Percentiles rank a stretch among this genome's conserved stretches.
These are phyloP conservation scores for Trogon melanurus DNA, from an alignment of 2,113 vertebrate species.

Conservation along the genomic window DNA sequence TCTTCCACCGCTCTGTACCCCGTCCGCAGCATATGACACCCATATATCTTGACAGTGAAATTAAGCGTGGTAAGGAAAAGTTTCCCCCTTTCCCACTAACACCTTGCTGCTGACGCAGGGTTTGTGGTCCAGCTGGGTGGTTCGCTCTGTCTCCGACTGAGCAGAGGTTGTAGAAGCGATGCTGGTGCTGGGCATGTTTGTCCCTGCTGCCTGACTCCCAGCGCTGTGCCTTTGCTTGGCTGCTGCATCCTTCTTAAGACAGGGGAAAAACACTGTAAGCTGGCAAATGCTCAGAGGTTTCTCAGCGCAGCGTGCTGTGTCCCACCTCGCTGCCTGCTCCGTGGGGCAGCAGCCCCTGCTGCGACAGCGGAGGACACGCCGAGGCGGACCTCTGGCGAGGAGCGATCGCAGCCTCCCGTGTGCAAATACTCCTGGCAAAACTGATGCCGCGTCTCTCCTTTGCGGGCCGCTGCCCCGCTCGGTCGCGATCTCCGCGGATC, in stretches of 20 bases:
- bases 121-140: not conserved
- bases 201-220: not conserved
- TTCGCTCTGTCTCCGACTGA: not conserved
- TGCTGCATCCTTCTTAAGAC: not conserved
- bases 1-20: not conserved
- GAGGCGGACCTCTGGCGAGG: rapidly evolving
- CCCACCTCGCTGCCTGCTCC: not conserved
- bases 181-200: rapidly evolving
- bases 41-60: not conserved
- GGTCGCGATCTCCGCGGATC: not conserved
- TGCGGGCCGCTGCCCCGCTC: not conserved
- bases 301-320: not conserved
- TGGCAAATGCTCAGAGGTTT: not conserved
- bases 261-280: rapidly evolving
- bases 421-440: not conserved
- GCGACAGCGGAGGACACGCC: rapidly evolving
- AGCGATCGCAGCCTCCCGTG: not conserved
- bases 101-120: not conserved
- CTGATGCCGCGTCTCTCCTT: too few relatives aligned
- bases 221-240: not conserved
- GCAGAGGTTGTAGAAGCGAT: rapidly evolving
- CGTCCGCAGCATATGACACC: not conserved
- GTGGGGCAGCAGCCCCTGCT: not conserved
- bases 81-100: not conserved
- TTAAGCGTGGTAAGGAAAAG: not conserved